Percentiles rank a stretch among this genome's conserved stretches.
phyloP scores from a whole-genome alignment of 2,113 vertebrate genomes.

The Coracopsis vasa region DNA sequence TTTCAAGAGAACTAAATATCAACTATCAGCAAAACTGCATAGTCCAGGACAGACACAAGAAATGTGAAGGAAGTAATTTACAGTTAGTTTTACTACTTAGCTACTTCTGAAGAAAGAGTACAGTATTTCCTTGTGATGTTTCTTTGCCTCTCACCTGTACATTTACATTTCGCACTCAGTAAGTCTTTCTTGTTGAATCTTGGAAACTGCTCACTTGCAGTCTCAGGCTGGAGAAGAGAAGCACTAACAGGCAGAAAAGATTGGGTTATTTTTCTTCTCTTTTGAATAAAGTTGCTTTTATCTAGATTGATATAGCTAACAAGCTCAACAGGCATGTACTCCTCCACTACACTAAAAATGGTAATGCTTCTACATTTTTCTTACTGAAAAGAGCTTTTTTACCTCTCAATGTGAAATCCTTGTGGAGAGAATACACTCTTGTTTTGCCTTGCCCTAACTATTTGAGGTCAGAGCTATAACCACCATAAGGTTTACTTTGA shows the following conservation, averaged over 20 bases:
- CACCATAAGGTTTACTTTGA: background rate
- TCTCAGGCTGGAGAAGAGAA: background rate
- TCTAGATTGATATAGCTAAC: background rate
- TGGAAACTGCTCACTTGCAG: background rate
- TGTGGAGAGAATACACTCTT: background rate
- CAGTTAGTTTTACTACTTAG: background rate
- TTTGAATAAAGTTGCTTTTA: background rate
- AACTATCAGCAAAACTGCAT: background rate
- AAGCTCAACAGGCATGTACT: background rate
- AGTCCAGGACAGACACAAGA: background rate
- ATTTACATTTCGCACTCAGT: background rate
- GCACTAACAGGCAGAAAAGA: background rate
- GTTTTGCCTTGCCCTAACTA: background rate
- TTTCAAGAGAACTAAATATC: background rate
- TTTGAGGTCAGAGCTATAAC: constrained; percentile 23
- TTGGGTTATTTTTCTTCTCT: background rate
- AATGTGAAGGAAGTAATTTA: background rate
- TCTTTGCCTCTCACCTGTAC: background rate
- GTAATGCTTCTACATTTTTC: background rate
- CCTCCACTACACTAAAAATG: background rate
- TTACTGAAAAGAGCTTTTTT: background rate
- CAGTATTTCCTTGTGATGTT: background rate
- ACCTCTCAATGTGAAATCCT: background rate
- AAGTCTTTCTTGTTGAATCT: background rate
- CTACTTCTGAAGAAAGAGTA: background rate